Conservation (phyloP, 2,888 invertebrate species). For the Erannis defoliaria region DNA sequence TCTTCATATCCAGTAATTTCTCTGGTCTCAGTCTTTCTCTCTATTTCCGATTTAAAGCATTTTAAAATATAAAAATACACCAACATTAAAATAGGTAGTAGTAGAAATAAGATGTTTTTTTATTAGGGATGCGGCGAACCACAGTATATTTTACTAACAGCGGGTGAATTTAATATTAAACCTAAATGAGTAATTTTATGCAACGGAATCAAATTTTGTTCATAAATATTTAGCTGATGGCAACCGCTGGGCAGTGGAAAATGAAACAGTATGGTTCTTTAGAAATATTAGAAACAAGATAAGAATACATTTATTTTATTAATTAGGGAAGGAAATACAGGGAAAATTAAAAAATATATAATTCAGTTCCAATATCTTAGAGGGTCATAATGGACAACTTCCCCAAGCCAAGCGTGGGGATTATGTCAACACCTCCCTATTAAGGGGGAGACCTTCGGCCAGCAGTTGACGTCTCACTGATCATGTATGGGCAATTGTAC, state of each 20-base stretch:
- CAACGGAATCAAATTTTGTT: conserved; percentile 33
- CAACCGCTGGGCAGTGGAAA: conserved; percentile 60
- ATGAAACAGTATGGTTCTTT: conserved; percentile 50
- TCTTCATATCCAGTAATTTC: too few species aligned
- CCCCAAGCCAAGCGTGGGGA: too few species aligned
- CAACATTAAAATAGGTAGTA: conserved; percentile 6
- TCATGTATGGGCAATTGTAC: too few species aligned
- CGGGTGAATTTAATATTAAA: conserved; percentile 10
- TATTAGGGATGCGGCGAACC: conserved; percentile 1
- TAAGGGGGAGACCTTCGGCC: too few species aligned
- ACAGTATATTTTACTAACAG: background rate
- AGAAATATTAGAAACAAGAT: conserved; percentile 38
- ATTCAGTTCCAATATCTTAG: too few species aligned
- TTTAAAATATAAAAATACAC: conserved; percentile 25
- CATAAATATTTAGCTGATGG: conserved; percentile 65
- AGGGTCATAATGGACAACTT: too few species aligned
- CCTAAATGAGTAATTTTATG: conserved; percentile 24
- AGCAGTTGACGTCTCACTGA: too few species aligned
- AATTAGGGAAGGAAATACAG: too few species aligned
- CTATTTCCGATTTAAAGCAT: conserved; percentile 49
- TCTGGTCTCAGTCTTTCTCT: too few species aligned
- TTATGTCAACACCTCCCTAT: too few species aligned
- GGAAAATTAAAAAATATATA: too few species aligned
- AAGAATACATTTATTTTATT: too few species aligned
- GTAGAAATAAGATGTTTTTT: background rate